These are phyloP conservation scores for Dryobota labecula DNA, from an alignment of 2,888 invertebrate species.

Conservation along the genomic window DNA sequence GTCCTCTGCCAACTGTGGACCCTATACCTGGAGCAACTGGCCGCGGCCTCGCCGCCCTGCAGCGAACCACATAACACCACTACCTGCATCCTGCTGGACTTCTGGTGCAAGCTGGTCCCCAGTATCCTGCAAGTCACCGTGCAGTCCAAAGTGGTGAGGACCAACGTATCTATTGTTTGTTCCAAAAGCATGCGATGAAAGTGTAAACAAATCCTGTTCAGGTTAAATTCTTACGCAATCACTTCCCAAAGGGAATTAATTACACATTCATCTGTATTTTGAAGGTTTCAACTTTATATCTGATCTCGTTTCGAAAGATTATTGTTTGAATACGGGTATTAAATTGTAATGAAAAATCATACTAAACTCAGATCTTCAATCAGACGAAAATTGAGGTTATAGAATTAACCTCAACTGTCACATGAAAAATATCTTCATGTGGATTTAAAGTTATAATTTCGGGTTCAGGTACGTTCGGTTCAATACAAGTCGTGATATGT, in stretches of 20 bases:
- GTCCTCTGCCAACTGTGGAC: slow-evolving; percentile 99
- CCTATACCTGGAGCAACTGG: slow-evolving; percentile 98
- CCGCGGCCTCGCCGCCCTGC: slow-evolving; percentile 92
- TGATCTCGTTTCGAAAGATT: neutral
- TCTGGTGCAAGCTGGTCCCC: slow-evolving; percentile 99
- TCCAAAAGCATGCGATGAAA: too few relatives aligned
- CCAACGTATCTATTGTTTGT: too few relatives aligned
- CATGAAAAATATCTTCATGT: neutral
- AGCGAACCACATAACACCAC: slow-evolving; percentile 93
- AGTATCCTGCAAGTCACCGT: slow-evolving; percentile 97
- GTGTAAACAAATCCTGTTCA: neutral
- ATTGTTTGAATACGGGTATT: neutral
- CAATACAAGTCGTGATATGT: too few relatives aligned
- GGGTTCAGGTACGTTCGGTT: too few relatives aligned
- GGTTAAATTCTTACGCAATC: neutral
- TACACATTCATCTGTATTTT: neutral
- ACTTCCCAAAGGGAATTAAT: neutral
- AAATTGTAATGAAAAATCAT: neutral
- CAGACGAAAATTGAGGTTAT: neutral
- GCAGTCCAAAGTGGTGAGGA: slow-evolving; percentile 94
- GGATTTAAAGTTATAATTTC: neutral
- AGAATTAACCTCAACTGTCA: neutral
- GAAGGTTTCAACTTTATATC: neutral
- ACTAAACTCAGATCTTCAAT: too few relatives aligned
- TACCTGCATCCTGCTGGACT: slow-evolving; percentile 97